phyloP scores from a whole-genome alignment of 2,888 invertebrate genomes.

The Subacronicta megacephala region DNA sequence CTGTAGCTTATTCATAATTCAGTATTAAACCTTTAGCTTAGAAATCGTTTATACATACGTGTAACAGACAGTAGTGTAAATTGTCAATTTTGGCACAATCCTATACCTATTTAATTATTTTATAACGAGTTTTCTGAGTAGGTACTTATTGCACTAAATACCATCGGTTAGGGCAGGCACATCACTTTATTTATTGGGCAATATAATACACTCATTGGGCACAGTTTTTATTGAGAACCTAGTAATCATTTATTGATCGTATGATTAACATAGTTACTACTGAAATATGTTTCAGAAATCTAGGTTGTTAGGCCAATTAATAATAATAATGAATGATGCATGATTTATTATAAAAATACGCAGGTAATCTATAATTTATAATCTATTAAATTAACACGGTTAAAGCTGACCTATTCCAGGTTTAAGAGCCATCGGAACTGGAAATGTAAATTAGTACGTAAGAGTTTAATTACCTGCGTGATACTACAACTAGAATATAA shows the following conservation, averaged over 20 bases:
- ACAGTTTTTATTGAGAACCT: slow-evolving; percentile 17
- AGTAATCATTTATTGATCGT: slow-evolving; percentile 19
- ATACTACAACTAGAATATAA: no score
- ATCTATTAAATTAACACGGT: not conserved
- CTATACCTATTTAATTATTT: no score
- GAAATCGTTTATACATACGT: no score
- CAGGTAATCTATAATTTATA: not conserved
- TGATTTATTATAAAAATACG: no score
- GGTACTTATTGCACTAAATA: slow-evolving; percentile 13
- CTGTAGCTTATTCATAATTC: no score
- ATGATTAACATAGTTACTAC: slow-evolving; percentile 24
- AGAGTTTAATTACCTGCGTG: no score
- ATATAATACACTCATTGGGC: slow-evolving; percentile 2
- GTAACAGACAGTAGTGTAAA: no score
- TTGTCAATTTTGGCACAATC: no score
- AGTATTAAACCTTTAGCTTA: no score
- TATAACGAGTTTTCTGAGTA: no score
- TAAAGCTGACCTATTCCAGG: not conserved
- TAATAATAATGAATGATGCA: slow-evolving; percentile 9
- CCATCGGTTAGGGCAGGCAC: slow-evolving; percentile 4
- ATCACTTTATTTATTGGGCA: slow-evolving; percentile 28
- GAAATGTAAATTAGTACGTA: not conserved
- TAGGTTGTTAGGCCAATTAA: slow-evolving; percentile 22
- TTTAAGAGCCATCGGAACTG: not conserved
- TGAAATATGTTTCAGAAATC: slow-evolving; percentile 14